Evolutionary conservation across 2,888 invertebrate species (phyloP).

Genomic region (Trissolcus brochymenae): DNA sequence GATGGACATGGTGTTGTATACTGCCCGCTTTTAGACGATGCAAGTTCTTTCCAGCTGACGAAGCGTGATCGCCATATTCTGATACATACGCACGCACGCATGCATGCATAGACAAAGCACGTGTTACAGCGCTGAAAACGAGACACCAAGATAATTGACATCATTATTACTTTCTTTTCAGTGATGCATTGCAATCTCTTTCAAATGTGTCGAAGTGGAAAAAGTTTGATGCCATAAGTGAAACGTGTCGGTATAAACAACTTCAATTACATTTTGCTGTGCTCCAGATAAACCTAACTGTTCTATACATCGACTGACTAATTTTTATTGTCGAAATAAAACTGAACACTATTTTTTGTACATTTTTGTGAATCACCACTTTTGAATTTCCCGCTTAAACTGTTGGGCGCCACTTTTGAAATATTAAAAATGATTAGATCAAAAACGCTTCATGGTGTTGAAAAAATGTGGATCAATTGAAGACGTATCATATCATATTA

Average conservation of each 20-base stretch:
- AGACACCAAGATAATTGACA: slow-evolving; percentile 45
- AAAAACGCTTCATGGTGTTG: slow-evolving; percentile 1
- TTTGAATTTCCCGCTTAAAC: not conserved
- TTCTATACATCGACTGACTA: not conserved
- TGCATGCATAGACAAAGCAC: slow-evolving; percentile 36
- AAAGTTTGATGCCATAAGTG: too few relatives aligned
- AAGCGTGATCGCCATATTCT: slow-evolving; percentile 53
- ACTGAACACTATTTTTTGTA: not conserved
- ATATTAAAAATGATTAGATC: slow-evolving; percentile 6
- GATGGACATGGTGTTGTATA: slow-evolving; percentile 43
- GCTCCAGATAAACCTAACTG: not conserved
- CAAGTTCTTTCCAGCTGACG: slow-evolving; percentile 55
- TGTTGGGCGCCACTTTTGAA: not conserved
- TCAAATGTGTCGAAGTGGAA: too few relatives aligned
- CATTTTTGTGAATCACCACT: too few relatives aligned
- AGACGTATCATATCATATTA: slow-evolving; percentile 8
- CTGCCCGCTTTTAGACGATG: slow-evolving; percentile 43
- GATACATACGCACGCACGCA: slow-evolving; percentile 21
- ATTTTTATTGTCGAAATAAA: not conserved
- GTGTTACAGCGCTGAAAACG: slow-evolving; percentile 38
- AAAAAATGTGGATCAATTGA: not conserved
- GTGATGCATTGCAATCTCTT: too few relatives aligned
- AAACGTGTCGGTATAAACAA: too few relatives aligned
- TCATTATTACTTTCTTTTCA: slow-evolving; percentile 26
- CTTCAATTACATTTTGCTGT: not conserved